Evolutionary conservation across 2,888 invertebrate species (phyloP).

Genomic region (Nezara viridula): DNA sequence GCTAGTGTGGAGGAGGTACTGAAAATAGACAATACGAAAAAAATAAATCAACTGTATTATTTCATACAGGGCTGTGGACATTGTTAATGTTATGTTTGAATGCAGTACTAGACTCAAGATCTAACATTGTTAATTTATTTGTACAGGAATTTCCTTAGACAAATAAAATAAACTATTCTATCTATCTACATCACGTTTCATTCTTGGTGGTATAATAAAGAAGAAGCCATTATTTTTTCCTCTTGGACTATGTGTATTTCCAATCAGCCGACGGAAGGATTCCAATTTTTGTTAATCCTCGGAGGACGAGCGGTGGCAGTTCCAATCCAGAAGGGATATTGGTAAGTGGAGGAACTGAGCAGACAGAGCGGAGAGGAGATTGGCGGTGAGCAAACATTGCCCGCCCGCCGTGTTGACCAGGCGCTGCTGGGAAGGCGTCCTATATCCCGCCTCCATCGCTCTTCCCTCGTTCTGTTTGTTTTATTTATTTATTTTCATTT

Average conservation of each 20-base stretch:
- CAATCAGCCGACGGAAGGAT: not conserved
- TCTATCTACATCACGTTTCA: too few species aligned
- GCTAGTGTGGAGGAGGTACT: too few species aligned
- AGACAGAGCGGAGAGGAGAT: too few species aligned
- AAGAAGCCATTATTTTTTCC: not conserved
- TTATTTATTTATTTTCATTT: conserved; percentile 26
- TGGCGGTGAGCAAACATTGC: not conserved
- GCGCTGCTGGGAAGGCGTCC: not conserved
- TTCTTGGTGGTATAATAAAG: too few species aligned
- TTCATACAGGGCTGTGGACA: too few species aligned
- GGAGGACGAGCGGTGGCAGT: not conserved
- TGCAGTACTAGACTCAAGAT: too few species aligned
- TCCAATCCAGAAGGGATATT: not conserved
- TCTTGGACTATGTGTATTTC: not conserved
- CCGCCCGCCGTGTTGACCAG: not conserved
- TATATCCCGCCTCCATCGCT: not conserved
- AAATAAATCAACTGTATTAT: too few species aligned
- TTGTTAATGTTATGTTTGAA: too few species aligned
- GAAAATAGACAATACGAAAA: too few species aligned
- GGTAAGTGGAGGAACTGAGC: not conserved
- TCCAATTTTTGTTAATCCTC: conserved; percentile 6
- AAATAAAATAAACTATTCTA: too few species aligned
- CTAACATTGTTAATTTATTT: too few species aligned
- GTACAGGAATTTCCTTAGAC: too few species aligned
- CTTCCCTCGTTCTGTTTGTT: not conserved